Conservation (phyloP, 2,113 vertebrate species). For the Macroglossus sobrinus region DNA sequence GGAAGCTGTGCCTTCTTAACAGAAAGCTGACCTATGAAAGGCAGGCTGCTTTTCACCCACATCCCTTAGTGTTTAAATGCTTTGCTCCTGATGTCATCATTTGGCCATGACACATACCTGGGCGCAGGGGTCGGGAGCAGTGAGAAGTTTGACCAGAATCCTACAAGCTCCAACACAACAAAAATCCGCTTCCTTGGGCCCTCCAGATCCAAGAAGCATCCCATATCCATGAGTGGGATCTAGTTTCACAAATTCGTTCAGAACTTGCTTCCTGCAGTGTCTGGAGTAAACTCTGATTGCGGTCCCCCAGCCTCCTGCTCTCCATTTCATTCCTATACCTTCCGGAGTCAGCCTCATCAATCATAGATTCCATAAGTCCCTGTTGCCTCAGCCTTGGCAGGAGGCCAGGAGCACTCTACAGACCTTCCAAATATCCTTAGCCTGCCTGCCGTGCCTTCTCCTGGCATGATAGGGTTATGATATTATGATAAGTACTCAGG, state of each 20-base stretch:
- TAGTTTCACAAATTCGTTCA: background rate
- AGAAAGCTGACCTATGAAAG: background rate
- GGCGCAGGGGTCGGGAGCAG: background rate
- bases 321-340: background rate
- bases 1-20: background rate
- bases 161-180: background rate
- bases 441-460: background rate
- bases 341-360: background rate
- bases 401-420: background rate
- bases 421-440: background rate
- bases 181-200: background rate
- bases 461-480: background rate
- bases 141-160: background rate
- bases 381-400: slow-evolving; percentile 22
- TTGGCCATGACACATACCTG: background rate
- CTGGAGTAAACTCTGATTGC: background rate
- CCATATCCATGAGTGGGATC: background rate
- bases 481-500: background rate
- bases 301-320: background rate
- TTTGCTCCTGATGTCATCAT: background rate
- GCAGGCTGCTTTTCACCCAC: background rate
- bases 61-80: background rate
- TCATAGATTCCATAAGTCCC: slow-evolving; percentile 26
- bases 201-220: background rate
- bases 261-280: background rate